Conservation (phyloP, 2,113 vertebrate genomes). For the Cyprinodon variegatus region DNA sequence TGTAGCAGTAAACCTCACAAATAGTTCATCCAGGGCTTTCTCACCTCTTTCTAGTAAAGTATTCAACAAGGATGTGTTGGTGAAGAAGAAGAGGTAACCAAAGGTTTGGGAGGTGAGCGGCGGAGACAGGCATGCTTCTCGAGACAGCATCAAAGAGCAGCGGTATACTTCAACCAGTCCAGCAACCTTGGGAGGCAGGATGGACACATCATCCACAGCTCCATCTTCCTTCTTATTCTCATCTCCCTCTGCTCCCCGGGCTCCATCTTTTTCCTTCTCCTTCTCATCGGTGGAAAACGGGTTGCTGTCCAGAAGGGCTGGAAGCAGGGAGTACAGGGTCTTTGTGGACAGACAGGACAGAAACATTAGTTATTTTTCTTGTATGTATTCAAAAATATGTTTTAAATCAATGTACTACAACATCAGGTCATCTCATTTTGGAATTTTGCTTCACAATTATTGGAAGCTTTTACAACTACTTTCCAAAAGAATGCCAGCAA, state of each 20-base stretch:
- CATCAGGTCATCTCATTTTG: not conserved
- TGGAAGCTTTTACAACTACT: not conserved
- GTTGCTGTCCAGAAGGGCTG: constrained; percentile 89
- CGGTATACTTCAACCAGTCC: constrained; percentile 88
- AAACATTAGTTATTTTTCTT: constrained; percentile 2
- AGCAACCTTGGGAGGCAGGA: constrained; percentile 84
- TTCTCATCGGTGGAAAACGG: constrained; percentile 85
- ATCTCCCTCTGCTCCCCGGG: constrained; percentile 44
- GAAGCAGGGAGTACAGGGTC: constrained; percentile 92
- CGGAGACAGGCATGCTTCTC: constrained; percentile 86
- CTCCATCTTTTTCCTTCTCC: constrained; percentile 69
- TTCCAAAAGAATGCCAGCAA: too few species aligned
- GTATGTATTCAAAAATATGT: not conserved
- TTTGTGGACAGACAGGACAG: constrained; percentile 57
- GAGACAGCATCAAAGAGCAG: constrained; percentile 85
- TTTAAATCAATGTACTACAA: not conserved
- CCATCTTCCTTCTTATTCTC: constrained; percentile 54
- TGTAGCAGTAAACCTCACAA: not conserved
- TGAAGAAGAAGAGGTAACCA: constrained; percentile 95
- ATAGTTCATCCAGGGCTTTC: not conserved
- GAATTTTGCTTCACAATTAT: too few species aligned
- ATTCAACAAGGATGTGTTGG: constrained; percentile 93
- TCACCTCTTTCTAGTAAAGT: constrained; percentile 92
- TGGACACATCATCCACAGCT: constrained; percentile 77
- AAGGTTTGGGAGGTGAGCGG: constrained; percentile 93